Conservation (phyloP, 92 coral and sea anemone genomes). For the Chrysogorgia sp. region DNA sequence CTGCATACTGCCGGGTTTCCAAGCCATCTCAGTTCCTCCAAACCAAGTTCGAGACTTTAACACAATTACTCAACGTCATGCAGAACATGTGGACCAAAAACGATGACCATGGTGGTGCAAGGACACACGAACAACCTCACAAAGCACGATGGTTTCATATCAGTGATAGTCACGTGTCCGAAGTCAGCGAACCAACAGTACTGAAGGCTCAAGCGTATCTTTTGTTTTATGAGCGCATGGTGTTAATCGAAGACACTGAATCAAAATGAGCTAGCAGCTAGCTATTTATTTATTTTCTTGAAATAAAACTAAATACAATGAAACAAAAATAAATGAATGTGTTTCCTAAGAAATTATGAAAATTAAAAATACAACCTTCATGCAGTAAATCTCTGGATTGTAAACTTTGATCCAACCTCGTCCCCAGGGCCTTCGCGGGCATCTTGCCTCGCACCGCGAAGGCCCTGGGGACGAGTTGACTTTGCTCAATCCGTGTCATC, state of each 20-base stretch:
- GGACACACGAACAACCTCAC: slow-evolving; percentile 37
- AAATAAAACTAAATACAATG: too few species aligned
- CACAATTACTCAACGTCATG: slow-evolving; percentile 63
- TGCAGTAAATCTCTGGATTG: too few species aligned
- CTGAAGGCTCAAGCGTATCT: slow-evolving; percentile 92
- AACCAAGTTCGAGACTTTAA: slow-evolving; percentile 59
- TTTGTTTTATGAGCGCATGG: slow-evolving; percentile 88
- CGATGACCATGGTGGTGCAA: neutral
- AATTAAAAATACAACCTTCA: too few species aligned
- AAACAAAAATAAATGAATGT: too few species aligned
- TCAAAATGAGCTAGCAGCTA: neutral
- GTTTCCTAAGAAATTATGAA: too few species aligned
- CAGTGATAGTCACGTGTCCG: slow-evolving; percentile 83
- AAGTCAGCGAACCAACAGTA: slow-evolving; percentile 75
- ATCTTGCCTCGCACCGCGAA: too few species aligned
- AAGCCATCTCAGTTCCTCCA: slow-evolving; percentile 50
- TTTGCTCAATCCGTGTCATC: too few species aligned
- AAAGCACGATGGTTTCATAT: slow-evolving; percentile 92
- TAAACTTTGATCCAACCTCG: too few species aligned
- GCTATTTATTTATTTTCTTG: neutral
- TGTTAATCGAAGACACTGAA: neutral
- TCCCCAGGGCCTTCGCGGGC: too few species aligned
- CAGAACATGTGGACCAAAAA: slow-evolving; percentile 67
- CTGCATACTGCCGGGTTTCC: slow-evolving; percentile 81
- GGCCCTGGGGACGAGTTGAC: too few species aligned